Evolutionary conservation across 2,113 vertebrate species (phyloP).

Genomic region (Cynopterus brachyotis): DNA sequence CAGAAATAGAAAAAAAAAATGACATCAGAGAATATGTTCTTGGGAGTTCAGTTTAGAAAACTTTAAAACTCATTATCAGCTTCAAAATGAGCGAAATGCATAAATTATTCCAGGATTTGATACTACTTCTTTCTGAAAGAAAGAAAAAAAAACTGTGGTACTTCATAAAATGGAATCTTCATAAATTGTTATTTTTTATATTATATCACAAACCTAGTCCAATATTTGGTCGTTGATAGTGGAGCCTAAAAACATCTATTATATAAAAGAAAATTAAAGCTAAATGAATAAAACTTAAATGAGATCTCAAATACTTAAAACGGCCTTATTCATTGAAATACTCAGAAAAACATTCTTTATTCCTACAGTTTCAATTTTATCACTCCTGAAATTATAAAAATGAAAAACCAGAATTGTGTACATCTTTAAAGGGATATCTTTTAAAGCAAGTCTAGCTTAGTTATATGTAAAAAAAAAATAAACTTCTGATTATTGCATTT

Average conservation of each 20-base stretch:
- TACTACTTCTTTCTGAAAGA: background rate
- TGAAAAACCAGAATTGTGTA: background rate
- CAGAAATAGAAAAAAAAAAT: constrained; percentile 57
- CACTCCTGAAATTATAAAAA: background rate
- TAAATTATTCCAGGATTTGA: background rate
- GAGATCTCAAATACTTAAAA: background rate
- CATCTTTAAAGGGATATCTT: background rate
- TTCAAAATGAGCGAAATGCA: constrained; percentile 21
- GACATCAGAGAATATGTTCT: constrained; percentile 34
- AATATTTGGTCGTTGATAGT: background rate
- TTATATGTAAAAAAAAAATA: background rate
- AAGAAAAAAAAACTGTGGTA: background rate
- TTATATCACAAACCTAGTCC: background rate
- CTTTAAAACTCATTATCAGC: background rate
- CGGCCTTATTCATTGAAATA: background rate
- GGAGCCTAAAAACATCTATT: background rate
- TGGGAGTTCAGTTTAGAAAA: constrained; percentile 29
- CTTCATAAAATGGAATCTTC: background rate
- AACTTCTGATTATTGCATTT: background rate
- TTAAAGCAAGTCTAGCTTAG: background rate
- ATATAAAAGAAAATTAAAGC: background rate
- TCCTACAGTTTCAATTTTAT: background rate
- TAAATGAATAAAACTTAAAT: background rate
- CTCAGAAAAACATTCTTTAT: background rate
- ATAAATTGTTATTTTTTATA: background rate